phyloP scores from a whole-genome alignment of 1,140 invertebrate genomes.

The Brachionus asplanchnoidis region DNA sequence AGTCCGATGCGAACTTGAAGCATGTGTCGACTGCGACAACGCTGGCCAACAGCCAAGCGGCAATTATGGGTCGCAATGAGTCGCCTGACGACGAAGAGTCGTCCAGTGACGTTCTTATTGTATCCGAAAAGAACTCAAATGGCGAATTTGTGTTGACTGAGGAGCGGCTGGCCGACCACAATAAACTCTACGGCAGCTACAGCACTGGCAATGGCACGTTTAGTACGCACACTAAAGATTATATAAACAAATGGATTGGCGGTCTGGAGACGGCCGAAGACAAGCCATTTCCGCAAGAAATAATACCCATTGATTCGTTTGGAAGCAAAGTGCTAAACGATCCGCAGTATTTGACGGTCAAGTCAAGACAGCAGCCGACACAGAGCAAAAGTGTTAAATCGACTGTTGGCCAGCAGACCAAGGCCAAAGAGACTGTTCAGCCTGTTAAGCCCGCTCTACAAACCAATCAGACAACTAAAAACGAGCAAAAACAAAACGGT shows the following conservation, averaged over 20 bases:
- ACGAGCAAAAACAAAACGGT: slow-evolving; percentile 11
- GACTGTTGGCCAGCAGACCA: not conserved
- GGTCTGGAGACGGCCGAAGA: not conserved
- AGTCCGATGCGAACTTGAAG: not conserved
- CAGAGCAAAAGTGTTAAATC: not conserved
- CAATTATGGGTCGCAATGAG: not conserved
- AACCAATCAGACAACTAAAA: not conserved
- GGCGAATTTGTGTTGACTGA: not conserved
- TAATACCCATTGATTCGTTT: slow-evolving; percentile 20
- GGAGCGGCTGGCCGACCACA: slow-evolving; percentile 13
- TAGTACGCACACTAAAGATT: slow-evolving; percentile 7
- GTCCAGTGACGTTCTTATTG: not conserved
- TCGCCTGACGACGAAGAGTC: slow-evolving; percentile 23
- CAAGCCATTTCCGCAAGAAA: slow-evolving; percentile 15
- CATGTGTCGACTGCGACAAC: slow-evolving; percentile 23
- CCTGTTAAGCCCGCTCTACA: not conserved
- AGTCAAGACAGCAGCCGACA: not conserved
- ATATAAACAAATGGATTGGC: slow-evolving; percentile 25
- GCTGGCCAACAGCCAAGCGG: slow-evolving; percentile 6
- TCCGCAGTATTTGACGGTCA: slow-evolving; percentile 19
- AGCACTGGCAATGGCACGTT: slow-evolving; percentile 22
- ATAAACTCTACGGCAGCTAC: not conserved
- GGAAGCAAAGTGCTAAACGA: slow-evolving; percentile 14
- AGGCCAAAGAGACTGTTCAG: not conserved
- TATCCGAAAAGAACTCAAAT: not conserved